Evolutionary conservation across 30 jellyfish, hydroid and myxozoan genomes (phyloP), one percentile per base, ranked within the genome.

Genomic region (Turritopsis rubra): DNA sequence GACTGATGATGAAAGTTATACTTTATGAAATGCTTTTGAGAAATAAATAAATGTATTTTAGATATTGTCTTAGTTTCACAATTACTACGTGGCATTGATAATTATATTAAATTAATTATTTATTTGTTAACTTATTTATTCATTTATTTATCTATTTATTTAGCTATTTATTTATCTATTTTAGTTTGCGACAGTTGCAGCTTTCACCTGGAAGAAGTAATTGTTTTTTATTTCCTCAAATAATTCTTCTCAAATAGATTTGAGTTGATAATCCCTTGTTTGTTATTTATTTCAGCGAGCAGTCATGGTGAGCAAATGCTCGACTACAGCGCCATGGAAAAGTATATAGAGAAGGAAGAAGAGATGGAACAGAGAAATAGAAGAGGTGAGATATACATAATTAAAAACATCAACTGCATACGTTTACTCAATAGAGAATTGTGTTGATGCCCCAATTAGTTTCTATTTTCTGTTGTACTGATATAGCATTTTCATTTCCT

Each of bases 281-380:
- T 41, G 60, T 41, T 41, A 13, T 41, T 1, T 77, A 24, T 80
- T 80, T 8, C 26, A 80, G 87, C 31, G 1, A 30, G 30, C 27
- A 70, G 80, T 28, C 88, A 29, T 1, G 95, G 88, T 20, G 96
- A 79, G 19, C 88, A 88, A 53, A 75, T 88, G n/a, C 81, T 85
- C 0, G 90, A 88, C 85, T 31, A 85, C 0, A 90, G 80, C n/a
- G 85, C 89, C 21, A 87, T 93, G 76, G 94, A 83, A 30, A 91
- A 89, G 71, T 92, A 84, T 83, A 65, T 92, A 54, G 81, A 87
- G 70, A 71, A 78, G 17, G 90, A 92, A 71, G 98, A 92, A 65
- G 96, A 87, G 41, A 73, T 81, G 23, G 96, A 91, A 0, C 28
- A 80, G 7, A 81, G 86, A 7, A 18, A 79, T 18, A 88, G 96